Percentiles rank a stretch among this genome's conserved stretches.
phyloP scores from a whole-genome alignment of 1,140 invertebrate genomes.

The Arion vulgaris region DNA sequence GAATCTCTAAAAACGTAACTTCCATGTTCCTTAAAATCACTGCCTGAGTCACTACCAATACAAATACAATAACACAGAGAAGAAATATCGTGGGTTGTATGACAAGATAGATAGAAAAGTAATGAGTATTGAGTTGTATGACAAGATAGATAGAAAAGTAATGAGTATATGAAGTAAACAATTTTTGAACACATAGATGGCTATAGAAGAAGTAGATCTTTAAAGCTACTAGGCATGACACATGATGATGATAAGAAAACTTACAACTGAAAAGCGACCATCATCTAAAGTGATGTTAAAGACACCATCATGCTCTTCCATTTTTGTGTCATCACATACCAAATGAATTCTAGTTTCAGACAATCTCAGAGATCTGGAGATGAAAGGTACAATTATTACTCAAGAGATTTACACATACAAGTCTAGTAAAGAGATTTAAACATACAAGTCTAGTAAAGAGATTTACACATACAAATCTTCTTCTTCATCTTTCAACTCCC shows the following conservation, averaged over 20 bases:
- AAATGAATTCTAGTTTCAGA: background rate
- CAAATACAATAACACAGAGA: too few species aligned
- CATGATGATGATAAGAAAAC: background rate
- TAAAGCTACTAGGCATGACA: background rate
- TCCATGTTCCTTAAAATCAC: too few species aligned
- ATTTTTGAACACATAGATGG: too few species aligned
- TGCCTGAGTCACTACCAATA: too few species aligned
- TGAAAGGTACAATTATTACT: too few species aligned
- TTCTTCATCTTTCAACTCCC: too few species aligned
- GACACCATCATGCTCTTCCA: background rate
- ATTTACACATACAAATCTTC: too few species aligned
- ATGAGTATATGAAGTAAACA: background rate
- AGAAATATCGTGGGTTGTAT: background rate
- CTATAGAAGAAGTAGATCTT: background rate
- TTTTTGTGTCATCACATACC: background rate
- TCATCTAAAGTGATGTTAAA: background rate
- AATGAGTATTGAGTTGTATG: background rate
- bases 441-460: too few species aligned
- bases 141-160: background rate
- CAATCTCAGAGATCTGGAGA: constrained; percentile 2
- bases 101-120: background rate
- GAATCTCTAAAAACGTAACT: too few species aligned
- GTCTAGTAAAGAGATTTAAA: too few species aligned
- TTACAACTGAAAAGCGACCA: background rate
- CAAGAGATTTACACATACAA: too few species aligned